These are phyloP conservation scores for Dioctria linearis DNA, from an alignment of 2,888 invertebrate species.

Conservation along the genomic window DNA sequence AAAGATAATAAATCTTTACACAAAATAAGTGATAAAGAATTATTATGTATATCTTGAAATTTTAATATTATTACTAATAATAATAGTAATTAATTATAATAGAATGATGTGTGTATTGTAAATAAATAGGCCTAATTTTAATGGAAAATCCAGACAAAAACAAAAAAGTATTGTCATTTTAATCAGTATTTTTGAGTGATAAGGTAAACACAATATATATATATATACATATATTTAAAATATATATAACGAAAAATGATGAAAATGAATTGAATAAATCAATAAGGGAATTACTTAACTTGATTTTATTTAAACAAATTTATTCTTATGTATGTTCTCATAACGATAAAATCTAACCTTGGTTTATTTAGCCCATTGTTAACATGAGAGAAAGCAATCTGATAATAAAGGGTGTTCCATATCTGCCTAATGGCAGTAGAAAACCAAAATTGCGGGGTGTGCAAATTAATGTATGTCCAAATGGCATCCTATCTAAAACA, in stretches of 20 bases:
- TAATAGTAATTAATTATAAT: background rate
- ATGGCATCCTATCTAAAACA: too few relatives aligned
- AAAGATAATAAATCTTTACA: slow-evolving; percentile 25
- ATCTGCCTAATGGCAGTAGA: too few relatives aligned
- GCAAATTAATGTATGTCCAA: too few relatives aligned
- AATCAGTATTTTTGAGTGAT: slow-evolving; percentile 47
- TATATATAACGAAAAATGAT: slow-evolving; percentile 39
- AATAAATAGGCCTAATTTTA: slow-evolving; percentile 49
- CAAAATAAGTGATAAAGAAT: background rate
- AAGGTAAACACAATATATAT: slow-evolving; percentile 12
- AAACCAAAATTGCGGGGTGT: too few relatives aligned
- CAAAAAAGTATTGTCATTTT: slow-evolving; percentile 40
- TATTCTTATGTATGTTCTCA: too few relatives aligned
- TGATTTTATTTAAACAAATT: background rate
- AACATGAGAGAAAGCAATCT: too few relatives aligned
- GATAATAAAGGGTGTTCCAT: too few relatives aligned
- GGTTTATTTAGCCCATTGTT: too few relatives aligned
- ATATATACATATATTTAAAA: too few relatives aligned
- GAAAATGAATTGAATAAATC: slow-evolving; percentile 30
- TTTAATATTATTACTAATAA: slow-evolving; percentile 38
- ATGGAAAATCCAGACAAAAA: background rate
- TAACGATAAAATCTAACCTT: too few relatives aligned
- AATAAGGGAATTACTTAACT: background rate
- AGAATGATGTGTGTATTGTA: slow-evolving; percentile 47
- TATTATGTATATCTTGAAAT: slow-evolving; percentile 13